Evolutionary conservation across 2,888 invertebrate species (phyloP).

Genomic region (Rhagonycha fulva): DNA sequence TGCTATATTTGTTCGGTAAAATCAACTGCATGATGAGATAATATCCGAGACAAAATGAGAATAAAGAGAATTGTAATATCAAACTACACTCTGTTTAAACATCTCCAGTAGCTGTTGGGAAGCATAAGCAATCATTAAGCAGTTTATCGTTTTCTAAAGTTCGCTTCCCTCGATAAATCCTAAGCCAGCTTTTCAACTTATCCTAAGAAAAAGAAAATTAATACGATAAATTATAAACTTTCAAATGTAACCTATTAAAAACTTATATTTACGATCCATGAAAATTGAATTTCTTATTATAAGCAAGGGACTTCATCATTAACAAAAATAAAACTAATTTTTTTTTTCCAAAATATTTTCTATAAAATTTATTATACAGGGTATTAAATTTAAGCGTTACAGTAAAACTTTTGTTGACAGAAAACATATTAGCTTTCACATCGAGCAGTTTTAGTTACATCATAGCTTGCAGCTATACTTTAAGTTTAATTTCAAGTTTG

Average conservation of each 20-base stretch:
- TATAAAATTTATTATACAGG: not conserved
- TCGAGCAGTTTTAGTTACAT: not conserved
- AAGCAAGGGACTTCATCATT: not conserved
- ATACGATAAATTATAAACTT: conserved; percentile 5
- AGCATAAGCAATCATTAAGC: conserved; percentile 9
- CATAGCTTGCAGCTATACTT: not conserved
- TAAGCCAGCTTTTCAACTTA: not conserved
- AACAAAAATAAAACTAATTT: not conserved
- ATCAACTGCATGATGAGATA: conserved; percentile 5
- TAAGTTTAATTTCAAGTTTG: not conserved
- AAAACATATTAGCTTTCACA: not conserved
- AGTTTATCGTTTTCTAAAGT: not conserved
- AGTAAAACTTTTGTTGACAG: not conserved
- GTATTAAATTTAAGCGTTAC: not conserved
- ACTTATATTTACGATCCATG: not conserved
- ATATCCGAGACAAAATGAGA: conserved; percentile 13
- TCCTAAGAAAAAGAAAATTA: conserved; percentile 4
- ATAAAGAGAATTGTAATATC: conserved; percentile 12
- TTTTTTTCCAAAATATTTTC: not conserved
- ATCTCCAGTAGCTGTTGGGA: not conserved
- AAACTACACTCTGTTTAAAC: conserved; percentile 9
- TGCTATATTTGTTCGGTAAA: conserved; percentile 8
- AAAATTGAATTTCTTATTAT: not conserved
- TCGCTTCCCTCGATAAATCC: not conserved
- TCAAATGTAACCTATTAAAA: not conserved